A percentile compares a stretch with the other conserved stretches of the same genome.
These are phyloP conservation scores for Pedicia rivosa DNA, from an alignment of 2,888 invertebrate genomes.

Conservation along the genomic window DNA sequence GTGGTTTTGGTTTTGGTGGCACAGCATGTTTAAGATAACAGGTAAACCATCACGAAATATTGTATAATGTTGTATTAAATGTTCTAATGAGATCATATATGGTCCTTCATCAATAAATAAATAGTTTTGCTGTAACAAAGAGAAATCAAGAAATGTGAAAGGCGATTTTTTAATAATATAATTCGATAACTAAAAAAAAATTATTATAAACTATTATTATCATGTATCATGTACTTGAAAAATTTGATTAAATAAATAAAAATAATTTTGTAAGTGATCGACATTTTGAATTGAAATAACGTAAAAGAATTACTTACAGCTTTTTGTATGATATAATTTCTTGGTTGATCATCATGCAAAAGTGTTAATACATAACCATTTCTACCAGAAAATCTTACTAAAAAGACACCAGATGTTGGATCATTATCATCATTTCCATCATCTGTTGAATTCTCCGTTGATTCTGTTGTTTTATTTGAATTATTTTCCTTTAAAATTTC, in stretches of 20 bases:
- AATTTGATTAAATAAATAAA: slow-evolving; percentile 4
- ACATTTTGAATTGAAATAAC: too few species aligned
- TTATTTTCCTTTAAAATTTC: too few species aligned
- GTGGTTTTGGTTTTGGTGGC: slow-evolving; percentile 66
- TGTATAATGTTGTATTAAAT: slow-evolving; percentile 76
- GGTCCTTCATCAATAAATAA: slow-evolving; percentile 88
- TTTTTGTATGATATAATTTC: slow-evolving; percentile 69
- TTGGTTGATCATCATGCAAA: slow-evolving; percentile 53
- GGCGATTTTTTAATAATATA: too few species aligned
- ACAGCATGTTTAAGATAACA: slow-evolving; percentile 58
- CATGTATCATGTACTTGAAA: too few species aligned
- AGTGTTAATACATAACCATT: slow-evolving; percentile 66
- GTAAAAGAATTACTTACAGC: slow-evolving; percentile 38
- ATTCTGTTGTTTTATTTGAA: too few species aligned
- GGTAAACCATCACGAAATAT: slow-evolving; percentile 77
- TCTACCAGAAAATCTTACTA: slow-evolving; percentile 66
- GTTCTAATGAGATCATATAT: slow-evolving; percentile 69
- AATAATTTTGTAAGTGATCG: too few species aligned
- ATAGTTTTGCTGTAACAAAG: slow-evolving; percentile 34
- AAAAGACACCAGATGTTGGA: slow-evolving; percentile 55
- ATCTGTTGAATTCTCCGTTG: too few species aligned
- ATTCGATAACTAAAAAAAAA: too few species aligned
- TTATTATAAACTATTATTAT: slow-evolving; percentile 4
- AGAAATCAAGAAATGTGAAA: too few species aligned
- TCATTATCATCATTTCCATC: too few species aligned